These are phyloP conservation scores for Notothenia coriiceps DNA, from an alignment of 2,113 vertebrate species.

Conservation along the genomic window DNA sequence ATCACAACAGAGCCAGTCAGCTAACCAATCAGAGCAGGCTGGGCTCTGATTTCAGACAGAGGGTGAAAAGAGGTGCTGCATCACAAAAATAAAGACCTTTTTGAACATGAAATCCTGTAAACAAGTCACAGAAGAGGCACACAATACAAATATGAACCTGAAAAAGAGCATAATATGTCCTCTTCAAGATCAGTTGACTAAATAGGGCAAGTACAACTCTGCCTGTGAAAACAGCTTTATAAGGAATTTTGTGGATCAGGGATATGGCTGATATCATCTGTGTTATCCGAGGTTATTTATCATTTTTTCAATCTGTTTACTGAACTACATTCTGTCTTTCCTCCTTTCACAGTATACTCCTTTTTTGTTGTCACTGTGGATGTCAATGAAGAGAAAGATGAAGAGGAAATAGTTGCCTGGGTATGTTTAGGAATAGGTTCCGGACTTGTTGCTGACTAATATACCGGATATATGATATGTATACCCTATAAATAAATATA, in stretches of 20 bases:
- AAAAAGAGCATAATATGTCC: no score
- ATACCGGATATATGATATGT: background rate
- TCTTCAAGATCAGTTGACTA: no score
- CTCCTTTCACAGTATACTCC: slow-evolving; percentile 52
- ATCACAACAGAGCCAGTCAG: no score
- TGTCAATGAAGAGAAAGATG: slow-evolving; percentile 27
- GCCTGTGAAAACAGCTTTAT: background rate
- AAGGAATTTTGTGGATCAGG: no score
- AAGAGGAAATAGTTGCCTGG: slow-evolving; percentile 61
- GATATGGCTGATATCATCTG: background rate
- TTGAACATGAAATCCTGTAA: no score
- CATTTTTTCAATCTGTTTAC: background rate
- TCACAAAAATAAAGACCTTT: no score
- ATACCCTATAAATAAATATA: background rate
- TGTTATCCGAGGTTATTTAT: background rate
- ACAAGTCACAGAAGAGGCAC: no score
- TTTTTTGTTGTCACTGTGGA: slow-evolving; percentile 56
- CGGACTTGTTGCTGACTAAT: background rate
- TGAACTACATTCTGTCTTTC: background rate
- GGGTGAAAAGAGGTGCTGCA: no score
- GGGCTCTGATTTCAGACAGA: no score
- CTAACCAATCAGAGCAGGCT: background rate
- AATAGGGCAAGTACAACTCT: no score
- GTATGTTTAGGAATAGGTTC: slow-evolving; percentile 49
- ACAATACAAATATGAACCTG: no score